These are phyloP conservation scores for Pseudotriccus pelzelni DNA, from an alignment of 2,797 vertebrate genomes.

Conservation along the genomic window DNA sequence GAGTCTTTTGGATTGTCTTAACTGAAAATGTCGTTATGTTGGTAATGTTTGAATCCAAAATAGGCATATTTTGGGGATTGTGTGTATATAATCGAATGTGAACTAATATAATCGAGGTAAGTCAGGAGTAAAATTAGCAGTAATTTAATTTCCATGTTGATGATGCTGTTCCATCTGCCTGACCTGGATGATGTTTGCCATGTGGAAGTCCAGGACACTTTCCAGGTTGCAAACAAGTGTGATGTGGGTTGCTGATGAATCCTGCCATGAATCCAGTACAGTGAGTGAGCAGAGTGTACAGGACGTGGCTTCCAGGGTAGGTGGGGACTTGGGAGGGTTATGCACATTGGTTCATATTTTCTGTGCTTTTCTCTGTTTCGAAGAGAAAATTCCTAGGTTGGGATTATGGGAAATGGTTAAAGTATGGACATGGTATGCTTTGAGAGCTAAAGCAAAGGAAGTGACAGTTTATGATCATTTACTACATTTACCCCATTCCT, in stretches of 20 bases:
- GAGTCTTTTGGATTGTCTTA: neutral
- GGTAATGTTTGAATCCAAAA: neutral
- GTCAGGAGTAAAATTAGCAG: neutral
- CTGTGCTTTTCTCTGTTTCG: neutral
- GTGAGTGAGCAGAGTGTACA: neutral
- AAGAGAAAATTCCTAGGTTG: neutral
- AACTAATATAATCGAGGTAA: neutral
- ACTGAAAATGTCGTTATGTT: neutral
- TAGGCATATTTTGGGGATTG: neutral
- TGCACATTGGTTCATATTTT: neutral
- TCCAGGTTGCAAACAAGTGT: neutral
- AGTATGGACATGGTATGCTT: accelerated
- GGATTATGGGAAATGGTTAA: neutral
- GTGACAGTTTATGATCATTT: neutral
- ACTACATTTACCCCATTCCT: accelerated
- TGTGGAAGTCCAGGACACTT: neutral
- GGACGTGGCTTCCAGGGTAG: neutral
- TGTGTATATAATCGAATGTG: neutral
- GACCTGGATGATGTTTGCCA: neutral
- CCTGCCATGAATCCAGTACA: neutral
- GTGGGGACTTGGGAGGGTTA: neutral
- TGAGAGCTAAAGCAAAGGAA: neutral
- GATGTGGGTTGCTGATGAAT: neutral
- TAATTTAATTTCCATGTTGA: neutral
- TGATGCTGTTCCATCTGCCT: neutral